Conservation (phyloP, 2,113 vertebrate species). For the Oryzias celebensis region DNA sequence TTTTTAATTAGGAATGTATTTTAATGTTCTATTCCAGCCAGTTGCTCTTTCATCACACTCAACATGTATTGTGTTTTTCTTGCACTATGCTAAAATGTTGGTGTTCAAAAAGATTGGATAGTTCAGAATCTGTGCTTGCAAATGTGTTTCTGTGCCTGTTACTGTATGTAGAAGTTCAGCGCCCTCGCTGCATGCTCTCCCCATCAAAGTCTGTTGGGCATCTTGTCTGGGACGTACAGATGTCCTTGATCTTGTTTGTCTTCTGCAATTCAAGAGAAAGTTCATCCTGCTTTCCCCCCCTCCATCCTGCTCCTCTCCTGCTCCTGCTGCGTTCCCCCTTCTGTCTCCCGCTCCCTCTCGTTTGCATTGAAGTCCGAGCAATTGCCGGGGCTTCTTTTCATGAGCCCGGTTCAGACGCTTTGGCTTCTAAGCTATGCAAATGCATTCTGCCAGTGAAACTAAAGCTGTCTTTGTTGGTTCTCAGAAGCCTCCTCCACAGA, state of each 20-base stretch:
- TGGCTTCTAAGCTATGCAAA: slow-evolving; percentile 83
- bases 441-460: slow-evolving; percentile 79
- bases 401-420: slow-evolving; percentile 76
- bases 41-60: too few species aligned
- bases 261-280: slow-evolving; percentile 52
- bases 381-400: slow-evolving; percentile 77
- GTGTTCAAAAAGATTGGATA: slow-evolving; percentile 22
- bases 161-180: slow-evolving; percentile 40
- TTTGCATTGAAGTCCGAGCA: slow-evolving; percentile 73
- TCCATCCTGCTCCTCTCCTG: slow-evolving; percentile 9
- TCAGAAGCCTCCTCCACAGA: slow-evolving; percentile 77
- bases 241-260: slow-evolving; percentile 59
- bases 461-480: slow-evolving; percentile 81
- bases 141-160: slow-evolving; percentile 29
- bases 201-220: slow-evolving; percentile 61
- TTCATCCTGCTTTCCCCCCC: slow-evolving; percentile 34
- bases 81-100: slow-evolving; percentile 15
- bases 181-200: slow-evolving; percentile 50
- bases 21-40: too few species aligned
- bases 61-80: too few species aligned
- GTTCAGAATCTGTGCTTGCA: slow-evolving; percentile 35
- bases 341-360: slow-evolving; percentile 48
- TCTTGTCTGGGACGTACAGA: slow-evolving; percentile 54
- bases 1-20: too few species aligned
- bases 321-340: slow-evolving; percentile 17